Evolutionary conservation across 2,113 vertebrate species (phyloP), one percentile per base, ranked within the genome.

Genomic region (Solea senegalensis): DNA sequence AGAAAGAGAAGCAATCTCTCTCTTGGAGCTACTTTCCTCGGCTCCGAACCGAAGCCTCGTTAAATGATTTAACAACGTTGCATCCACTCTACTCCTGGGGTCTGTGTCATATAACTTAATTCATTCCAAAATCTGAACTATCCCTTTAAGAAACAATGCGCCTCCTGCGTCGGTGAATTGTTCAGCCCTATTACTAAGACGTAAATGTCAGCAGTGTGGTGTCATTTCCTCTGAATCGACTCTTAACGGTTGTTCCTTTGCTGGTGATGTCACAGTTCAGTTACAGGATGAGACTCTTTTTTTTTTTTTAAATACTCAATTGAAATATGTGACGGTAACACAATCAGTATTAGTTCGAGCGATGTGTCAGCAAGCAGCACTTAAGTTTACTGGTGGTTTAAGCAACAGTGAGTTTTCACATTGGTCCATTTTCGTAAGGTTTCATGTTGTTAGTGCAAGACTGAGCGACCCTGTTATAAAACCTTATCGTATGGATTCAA

Each of bases 361-460:
- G 11, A 84, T 59, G 67, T 12, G 8, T 65, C 43, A 67, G 78
- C 74, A 80, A 80, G 79, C 69, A 78, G 69, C 74, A 65, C 27
- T 84, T 56, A 40, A 86, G 72, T 66, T 81, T 70, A 76, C 2
- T 11, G 45, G 65, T 74, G 68, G 69, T 74, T 72, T 56, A 70
- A 77, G 78, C 70, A 65, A 77, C 74, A 73, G 76, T 40, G 71
- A 81, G 56, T 76, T 53, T 76, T 76, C 46, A 59, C 68, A 28
- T 86, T 92, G 86, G 89, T 89, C 84, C 84, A 26, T 78, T 83
- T 67, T 53, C 80, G 70, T 74, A 80, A 79, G 49, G 65, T 81
- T 84, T 81, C 74, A 78, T 74, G 61, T 72, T 71, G 74, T 92
- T 87, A 89, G 85, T 92, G 90, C 87, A 90, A 90, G 74, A 79